A percentile compares a stretch with the other conserved stretches of the same genome.
These are phyloP conservation scores for Pedetes capensis DNA, from an alignment of 2,113 vertebrate genomes.

Conservation along the genomic window DNA sequence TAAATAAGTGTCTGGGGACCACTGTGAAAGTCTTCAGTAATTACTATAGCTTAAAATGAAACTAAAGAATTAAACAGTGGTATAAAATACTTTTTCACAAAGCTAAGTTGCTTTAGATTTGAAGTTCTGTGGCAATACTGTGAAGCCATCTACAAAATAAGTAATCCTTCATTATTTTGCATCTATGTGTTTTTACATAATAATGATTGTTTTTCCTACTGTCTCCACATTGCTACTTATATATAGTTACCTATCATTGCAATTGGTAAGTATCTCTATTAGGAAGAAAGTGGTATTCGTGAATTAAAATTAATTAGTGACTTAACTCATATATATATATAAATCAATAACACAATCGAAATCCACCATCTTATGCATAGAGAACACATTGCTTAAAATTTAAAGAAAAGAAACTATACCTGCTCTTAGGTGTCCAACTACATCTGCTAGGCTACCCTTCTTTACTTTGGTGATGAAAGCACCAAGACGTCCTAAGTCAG, in stretches of 20 bases:
- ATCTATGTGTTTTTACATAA: slow-evolving; percentile 9
- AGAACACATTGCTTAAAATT: background rate
- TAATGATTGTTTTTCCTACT: background rate
- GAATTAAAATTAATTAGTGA: slow-evolving; percentile 11
- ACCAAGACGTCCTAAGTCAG: slow-evolving; percentile 94
- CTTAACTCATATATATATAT: background rate
- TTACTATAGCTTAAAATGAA: background rate
- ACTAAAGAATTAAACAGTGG: background rate
- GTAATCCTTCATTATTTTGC: background rate
- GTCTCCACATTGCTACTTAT: background rate
- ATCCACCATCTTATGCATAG: background rate
- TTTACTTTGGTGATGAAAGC: slow-evolving; percentile 99
- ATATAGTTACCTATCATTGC: background rate
- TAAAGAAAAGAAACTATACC: slow-evolving; percentile 83
- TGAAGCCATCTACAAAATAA: background rate
- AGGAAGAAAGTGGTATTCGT: background rate
- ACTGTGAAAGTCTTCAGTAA: background rate
- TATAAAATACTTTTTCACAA: background rate
- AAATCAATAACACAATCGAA: background rate
- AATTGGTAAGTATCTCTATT: background rate
- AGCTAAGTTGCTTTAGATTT: background rate
- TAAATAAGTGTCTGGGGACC: background rate
- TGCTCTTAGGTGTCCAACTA: slow-evolving; percentile 97
- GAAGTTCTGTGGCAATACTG: background rate
- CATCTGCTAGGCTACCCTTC: slow-evolving; percentile 98